Conservation (phyloP, 2,888 invertebrate genomes). For the Rotaria socialis region DNA sequence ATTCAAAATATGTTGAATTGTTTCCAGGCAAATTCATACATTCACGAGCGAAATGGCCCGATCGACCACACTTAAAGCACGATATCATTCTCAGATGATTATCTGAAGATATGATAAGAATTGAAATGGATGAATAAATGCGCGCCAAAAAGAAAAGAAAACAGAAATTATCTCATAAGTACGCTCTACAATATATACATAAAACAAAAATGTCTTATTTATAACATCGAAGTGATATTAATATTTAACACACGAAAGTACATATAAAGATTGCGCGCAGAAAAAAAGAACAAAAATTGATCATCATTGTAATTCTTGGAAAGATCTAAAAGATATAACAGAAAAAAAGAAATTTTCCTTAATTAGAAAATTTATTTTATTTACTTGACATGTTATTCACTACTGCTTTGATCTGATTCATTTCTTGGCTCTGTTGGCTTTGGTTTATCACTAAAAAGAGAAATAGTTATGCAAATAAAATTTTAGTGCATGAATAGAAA, state of each 20-base stretch:
- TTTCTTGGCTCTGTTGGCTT: background rate
- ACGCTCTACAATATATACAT: constrained; percentile 26
- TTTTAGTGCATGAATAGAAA: no score
- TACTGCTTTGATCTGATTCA: background rate
- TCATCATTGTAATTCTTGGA: background rate
- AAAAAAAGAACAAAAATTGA: background rate
- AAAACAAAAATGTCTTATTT: background rate
- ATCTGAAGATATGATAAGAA: constrained; percentile 13
- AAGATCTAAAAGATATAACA: background rate
- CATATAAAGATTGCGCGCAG: background rate
- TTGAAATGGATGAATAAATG: background rate
- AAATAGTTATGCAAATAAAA: no score
- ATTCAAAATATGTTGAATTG: background rate
- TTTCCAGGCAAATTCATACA: background rate
- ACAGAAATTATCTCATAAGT: background rate
- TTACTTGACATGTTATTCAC: background rate
- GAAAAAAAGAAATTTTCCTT: background rate
- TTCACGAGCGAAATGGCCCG: background rate
- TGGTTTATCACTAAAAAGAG: background rate
- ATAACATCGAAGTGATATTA: constrained; percentile 12
- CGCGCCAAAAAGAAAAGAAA: background rate
- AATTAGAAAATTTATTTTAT: background rate
- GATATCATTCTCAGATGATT: background rate
- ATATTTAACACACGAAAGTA: background rate
- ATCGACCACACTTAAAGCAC: background rate